Base-by-base conservation (phyloP, 2,888 invertebrate species). In the Andrena haemorrhoa region DNA sequence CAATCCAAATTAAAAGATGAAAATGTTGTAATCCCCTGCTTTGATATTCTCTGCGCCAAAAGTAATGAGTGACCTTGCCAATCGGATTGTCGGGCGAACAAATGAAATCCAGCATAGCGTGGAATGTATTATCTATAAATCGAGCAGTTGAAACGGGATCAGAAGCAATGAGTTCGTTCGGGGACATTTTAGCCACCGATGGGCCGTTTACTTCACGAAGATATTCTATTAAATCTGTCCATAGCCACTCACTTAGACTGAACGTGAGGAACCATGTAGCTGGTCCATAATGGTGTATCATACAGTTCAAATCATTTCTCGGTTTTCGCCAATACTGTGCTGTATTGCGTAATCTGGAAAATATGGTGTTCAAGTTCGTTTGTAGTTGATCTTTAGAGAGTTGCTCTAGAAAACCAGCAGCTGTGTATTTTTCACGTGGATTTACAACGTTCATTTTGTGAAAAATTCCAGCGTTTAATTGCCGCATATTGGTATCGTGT, bases 81-180 rank as follows among this genome's bases (percentile, higher is more conserved):
- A 91, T 60, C 8, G 88, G 88, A 47, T 71, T 79, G 73, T 86
- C 83, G 5, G 79, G 47, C 47, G 84, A 85, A 33, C 58, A 86
- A 26, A 92, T 69, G 63, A 92, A 91, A 41, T 89, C 89, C 23
- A 91, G 23, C 23, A 23, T 23, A 23, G 23, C 23, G 23, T 23
- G 23, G 23, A 23, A 23, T 23, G 23, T 1, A 26, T 82, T 90
- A 56, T 91, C 89, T 29, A 91, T 88, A 84, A 91, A 92, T 58
- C 90, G 68, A 1, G 90, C 90, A 41, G 87, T 81, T 8, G 91
- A 86, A 2, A 92, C 87, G 12, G 91, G 90, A 87, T 92, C 91
- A 5, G 71, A 63, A 31, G 90, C 89, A 64, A 91, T 87, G 20
- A 92, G 85, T 75, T 88, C 88, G 71, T 84, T 88, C 20, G 81